phyloP scores from a whole-genome alignment of 2,113 vertebrate genomes.

The Cyanoramphus novaezelandiae region DNA sequence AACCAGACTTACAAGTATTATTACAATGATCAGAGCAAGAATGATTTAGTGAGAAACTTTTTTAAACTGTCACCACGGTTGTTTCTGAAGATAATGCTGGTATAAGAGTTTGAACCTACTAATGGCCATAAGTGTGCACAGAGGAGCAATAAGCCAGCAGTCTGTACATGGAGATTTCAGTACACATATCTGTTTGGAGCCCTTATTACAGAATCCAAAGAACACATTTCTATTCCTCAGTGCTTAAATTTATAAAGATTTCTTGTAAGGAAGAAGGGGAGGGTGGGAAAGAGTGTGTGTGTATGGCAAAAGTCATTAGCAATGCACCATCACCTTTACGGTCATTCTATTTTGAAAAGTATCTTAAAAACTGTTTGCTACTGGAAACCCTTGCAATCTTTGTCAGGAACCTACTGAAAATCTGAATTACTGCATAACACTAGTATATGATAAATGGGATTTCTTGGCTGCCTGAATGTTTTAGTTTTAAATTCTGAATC shows the following conservation, averaged over 20 bases:
- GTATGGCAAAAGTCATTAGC: neutral
- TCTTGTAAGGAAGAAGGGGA: fast-evolving
- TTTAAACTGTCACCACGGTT: neutral
- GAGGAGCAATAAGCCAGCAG: neutral
- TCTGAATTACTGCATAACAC: neutral
- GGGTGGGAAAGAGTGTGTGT: fast-evolving
- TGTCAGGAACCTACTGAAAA: neutral
- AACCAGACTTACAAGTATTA: neutral
- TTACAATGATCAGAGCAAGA: neutral
- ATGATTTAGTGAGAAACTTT: neutral
- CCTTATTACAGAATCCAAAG: neutral
- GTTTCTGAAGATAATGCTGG: neutral
- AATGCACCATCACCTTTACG: neutral
- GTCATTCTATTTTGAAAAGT: neutral
- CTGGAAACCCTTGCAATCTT: neutral
- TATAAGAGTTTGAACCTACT: neutral
- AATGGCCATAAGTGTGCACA: neutral
- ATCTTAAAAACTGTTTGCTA: neutral
- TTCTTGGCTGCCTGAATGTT: neutral
- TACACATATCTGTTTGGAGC: fast-evolving
- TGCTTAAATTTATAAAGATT: neutral
- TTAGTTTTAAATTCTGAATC: neutral
- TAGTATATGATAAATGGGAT: neutral
- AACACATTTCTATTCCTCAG: neutral
- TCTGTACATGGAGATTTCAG: neutral